These are phyloP conservation scores for Pristionchus japonicus DNA, from an alignment of 2,888 invertebrate genomes.

Conservation along the genomic window DNA sequence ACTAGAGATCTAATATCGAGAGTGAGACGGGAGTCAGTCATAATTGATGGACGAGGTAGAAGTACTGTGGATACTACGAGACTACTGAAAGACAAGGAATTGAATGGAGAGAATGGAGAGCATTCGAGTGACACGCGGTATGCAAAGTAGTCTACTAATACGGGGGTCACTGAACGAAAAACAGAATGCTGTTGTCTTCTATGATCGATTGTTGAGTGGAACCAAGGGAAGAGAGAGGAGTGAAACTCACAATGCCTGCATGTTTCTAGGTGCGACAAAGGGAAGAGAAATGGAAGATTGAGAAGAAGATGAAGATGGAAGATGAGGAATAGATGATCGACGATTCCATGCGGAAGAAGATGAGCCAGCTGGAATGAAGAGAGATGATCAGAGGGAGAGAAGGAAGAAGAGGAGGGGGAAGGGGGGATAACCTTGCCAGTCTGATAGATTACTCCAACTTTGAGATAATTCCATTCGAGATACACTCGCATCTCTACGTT, in stretches of 20 bases:
- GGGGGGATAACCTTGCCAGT: not conserved
- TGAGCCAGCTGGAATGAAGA: not conserved
- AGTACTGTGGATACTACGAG: not conserved
- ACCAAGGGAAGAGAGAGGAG: not conserved
- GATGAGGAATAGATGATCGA: constrained; percentile 28
- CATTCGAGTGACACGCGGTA: too few relatives aligned
- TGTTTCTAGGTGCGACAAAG: constrained; percentile 16
- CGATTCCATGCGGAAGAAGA: constrained; percentile 9
- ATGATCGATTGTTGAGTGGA: not conserved
- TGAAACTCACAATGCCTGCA: constrained; percentile 40
- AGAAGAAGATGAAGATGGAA: constrained; percentile 2
- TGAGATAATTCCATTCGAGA: not conserved
- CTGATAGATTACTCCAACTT: not conserved
- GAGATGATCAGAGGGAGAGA: not conserved
- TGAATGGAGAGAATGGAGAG: not conserved
- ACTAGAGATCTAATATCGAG: not conserved
- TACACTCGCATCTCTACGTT: not conserved
- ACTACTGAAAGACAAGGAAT: not conserved
- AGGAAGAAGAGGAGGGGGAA: not conserved
- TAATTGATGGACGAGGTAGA: not conserved
- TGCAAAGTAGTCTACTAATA: constrained; percentile 12
- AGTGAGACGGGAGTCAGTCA: not conserved
- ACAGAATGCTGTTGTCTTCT: not conserved
- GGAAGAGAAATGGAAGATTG: not conserved
- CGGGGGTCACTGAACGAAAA: not conserved